Base-by-base conservation (phyloP, 2,113 vertebrate species). In the Vanacampus margaritifer region DNA sequence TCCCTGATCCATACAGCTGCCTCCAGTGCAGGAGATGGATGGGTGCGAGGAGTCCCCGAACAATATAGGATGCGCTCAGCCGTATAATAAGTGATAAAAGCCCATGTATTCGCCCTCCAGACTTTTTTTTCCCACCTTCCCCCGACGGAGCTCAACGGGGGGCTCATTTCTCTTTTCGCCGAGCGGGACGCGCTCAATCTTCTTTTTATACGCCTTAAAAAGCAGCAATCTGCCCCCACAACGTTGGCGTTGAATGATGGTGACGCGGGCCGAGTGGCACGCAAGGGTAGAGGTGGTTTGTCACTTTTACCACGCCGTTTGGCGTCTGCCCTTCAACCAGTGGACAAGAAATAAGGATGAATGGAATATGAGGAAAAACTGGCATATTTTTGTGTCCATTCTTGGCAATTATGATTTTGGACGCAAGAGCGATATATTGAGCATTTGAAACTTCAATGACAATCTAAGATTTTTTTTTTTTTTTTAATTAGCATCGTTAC, bases 1-100 rank as follows among this genome's bases (percentile, higher is more conserved):
- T 72, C 67, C 26, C 63, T 76, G 78, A 89, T 86, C 83, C 80
- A 79, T 72, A 75, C 69, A 77, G 72, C 68, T 61, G 21, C 64
- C 71, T 58, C 71, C 69, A 71, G 64, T 79, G 80, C 76, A 74
- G 82, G 84, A 89, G 89, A 90, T 74, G 71, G 86, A 90, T 89
- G 70, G 68, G 51, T 71, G 79, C 72, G 82, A 72, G 57, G 54
- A 68, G 72, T 79, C 81, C 81, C 82, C 65, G 78, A 86, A 86
- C 86, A 89, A 83, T 84, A 84, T 73, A 72, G 76, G 77, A 85
- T 72, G 84, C 89, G 89, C 80, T 84, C 84, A 86, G 84, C 80
- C 82, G 75, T 83, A 79, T 75, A 79, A 82, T 76, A 65, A 72
- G 75, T 72, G 85, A 89, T 91, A 89, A 91, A 88, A 90, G 87